Conservation (phyloP, 2,113 vertebrate genomes). For the Pterocles gutturalis region DNA sequence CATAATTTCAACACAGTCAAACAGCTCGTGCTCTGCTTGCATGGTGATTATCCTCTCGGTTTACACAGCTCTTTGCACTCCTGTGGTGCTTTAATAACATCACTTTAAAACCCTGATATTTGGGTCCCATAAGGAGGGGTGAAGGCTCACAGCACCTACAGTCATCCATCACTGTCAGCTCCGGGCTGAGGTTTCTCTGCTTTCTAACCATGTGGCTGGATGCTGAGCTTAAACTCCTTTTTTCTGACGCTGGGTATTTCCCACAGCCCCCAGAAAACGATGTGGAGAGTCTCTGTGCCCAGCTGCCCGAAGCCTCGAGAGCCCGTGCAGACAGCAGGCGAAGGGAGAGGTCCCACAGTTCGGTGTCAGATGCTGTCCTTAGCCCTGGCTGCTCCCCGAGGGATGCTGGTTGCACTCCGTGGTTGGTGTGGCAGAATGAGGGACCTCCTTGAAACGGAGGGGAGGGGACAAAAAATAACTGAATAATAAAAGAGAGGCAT, state of each 20-base stretch:
- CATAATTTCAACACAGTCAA: constrained; percentile 50
- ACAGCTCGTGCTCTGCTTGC: not conserved
- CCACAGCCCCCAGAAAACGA: not conserved
- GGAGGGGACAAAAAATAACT: rapidly evolving
- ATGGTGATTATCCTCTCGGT: constrained; percentile 71
- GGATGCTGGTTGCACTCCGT: rapidly evolving
- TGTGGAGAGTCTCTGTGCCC: not conserved
- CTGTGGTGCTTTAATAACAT: constrained; percentile 64
- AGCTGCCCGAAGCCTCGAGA: not conserved
- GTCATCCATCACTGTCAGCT: constrained; percentile 55
- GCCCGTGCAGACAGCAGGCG: not conserved
- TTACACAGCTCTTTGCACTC: constrained; percentile 64
- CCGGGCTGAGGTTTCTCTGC: constrained; percentile 28
- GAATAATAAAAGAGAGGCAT: not conserved
- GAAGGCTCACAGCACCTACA: not conserved
- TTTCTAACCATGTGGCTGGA: constrained; percentile 12
- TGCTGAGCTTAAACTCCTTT: not conserved
- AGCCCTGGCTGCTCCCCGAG: not conserved
- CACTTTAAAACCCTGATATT: constrained; percentile 59
- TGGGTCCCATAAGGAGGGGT: constrained; percentile 23
- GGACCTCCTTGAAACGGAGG: not conserved
- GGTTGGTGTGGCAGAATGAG: rapidly evolving
- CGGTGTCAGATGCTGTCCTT: not conserved
- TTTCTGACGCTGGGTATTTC: not conserved
- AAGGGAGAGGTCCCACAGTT: not conserved